A percentile compares a stretch with the other conserved stretches of the same genome.
phyloP scores from a whole-genome alignment of 2,797 vertebrate species.

The Hapalemur alaotrensis region DNA sequence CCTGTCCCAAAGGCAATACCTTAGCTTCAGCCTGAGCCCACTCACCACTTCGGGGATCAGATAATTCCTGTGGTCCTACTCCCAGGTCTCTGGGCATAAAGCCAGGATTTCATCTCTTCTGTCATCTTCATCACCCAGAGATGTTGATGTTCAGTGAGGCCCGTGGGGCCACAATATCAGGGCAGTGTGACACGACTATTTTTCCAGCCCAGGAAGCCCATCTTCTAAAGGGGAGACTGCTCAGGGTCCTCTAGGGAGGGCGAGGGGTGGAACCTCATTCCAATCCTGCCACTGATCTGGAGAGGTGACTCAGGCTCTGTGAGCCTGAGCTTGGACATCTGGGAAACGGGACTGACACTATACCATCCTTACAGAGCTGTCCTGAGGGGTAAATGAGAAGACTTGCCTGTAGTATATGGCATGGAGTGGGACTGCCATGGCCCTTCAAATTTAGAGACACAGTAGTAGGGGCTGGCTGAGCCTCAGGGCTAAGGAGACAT shows the following conservation, averaged over 20 bases:
- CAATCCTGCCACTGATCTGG: background rate
- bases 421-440: background rate
- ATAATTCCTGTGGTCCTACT: background rate
- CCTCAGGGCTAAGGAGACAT: background rate
- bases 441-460: background rate
- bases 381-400: background rate
- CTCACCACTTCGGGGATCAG: background rate
- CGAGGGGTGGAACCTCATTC: background rate
- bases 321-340: background rate
- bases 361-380: background rate
- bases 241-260: background rate
- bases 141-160: background rate
- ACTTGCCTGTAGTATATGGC: background rate
- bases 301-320: background rate
- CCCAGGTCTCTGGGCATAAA: background rate
- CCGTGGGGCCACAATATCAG: background rate
- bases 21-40: background rate
- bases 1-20: background rate
- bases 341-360: background rate
- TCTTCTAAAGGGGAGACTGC: background rate
- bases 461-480: background rate
- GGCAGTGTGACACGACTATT: background rate
- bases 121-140: background rate
- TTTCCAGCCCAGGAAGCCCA: background rate
- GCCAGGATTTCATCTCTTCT: background rate